Evolutionary conservation across 2,113 vertebrate genomes (phyloP), one percentile per base, ranked within the genome.

Genomic region (Orthonyx spaldingii): DNA sequence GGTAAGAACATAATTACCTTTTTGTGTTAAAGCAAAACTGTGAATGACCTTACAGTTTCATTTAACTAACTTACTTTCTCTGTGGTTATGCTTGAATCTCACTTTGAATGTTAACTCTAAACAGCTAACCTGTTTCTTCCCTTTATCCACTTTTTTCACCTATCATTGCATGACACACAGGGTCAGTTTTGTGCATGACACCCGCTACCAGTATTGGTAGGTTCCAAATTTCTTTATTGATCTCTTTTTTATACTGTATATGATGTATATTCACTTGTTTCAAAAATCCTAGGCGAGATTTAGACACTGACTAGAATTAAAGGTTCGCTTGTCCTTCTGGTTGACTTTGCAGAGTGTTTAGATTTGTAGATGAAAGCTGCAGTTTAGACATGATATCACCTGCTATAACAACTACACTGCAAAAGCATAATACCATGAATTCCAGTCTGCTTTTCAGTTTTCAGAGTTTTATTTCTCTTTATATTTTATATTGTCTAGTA

Each of bases 121-220:
- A 98, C 97, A 59, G 98, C 98, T 98, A 98, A 98, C 98, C 98
- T 98, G 98, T 98, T 98, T 98, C 98, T 98, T 98, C 98, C 98
- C 97, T 98, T 98, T 98, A 98, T 98, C 97, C 98, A 98, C 98
- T 98, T 98, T 97, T 98, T 97, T 97, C 98, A 98, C 98, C 97
- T 98, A 96, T 98, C 98, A 98, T 98, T 98, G 98, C 98, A 98
- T 99, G 99, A 97, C 98, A 98, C 75, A 96, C 98, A 99, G 99
- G 99, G 98, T 99, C 99, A 99, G 99, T 99, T 98, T 99, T 99
- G 98, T 99, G 99, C 99, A 99, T 99, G 99, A 99, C 99, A 98
- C 99, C 99, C 98, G 99, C 98, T 99, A 99, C 99, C 99, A 99
- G 99, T 99, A 99, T 99, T 99, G 99, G 99, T 99, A 99, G 99